Conservation (phyloP, 2,113 vertebrate species). For the Campylomormyrus tamandua region DNA sequence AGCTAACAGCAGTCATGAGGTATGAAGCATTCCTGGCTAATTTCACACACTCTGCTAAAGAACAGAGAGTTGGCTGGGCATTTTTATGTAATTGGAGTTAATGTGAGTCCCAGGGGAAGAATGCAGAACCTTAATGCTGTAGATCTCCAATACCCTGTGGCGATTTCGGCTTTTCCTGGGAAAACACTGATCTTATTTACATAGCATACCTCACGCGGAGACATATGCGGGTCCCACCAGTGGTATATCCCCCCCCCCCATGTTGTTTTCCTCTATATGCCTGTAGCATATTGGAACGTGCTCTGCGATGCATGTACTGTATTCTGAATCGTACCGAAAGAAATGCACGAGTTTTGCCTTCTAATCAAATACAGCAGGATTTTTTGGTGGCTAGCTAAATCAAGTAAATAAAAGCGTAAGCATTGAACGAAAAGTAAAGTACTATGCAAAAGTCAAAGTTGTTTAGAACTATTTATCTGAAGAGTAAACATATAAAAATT, state of each 20-base stretch:
- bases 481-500: neutral
- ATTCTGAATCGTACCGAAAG: neutral
- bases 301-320: neutral
- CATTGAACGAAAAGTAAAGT: neutral
- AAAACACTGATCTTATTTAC: neutral
- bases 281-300: neutral
- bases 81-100: neutral
- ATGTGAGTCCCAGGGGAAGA: neutral
- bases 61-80: neutral
- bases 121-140: neutral
- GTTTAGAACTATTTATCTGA: neutral
- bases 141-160: neutral
- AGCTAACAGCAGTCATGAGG: neutral
- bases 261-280: neutral
- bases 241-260: neutral
- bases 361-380: neutral
- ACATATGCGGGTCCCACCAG: neutral
- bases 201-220: neutral
- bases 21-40: conserved; percentile 2
- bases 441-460: neutral
- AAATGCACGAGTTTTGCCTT: neutral
- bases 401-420: neutral
- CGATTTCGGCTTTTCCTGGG: neutral
- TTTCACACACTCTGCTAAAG: neutral
- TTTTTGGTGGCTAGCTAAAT: neutral